Evolutionary conservation across 30 jellyfish, hydroid and myxozoan genomes (phyloP), one percentile per base, ranked within the genome.

Genomic region (Chironex yamaguchii): DNA sequence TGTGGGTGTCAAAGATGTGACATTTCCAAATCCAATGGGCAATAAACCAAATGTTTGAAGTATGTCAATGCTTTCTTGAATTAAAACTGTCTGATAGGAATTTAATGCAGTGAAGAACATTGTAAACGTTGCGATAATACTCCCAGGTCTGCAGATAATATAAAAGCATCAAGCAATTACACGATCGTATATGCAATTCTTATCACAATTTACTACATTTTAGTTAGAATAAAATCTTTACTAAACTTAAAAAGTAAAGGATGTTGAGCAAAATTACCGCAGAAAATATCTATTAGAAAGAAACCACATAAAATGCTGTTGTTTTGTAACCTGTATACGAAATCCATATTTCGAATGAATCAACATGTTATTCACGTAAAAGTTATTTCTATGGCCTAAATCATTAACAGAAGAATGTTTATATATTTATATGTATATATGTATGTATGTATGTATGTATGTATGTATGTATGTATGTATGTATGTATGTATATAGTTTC

Each of bases 101-200:
- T 82, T 83, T 29, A 82, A 68, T 21, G 70, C 79, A 82, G 35
- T 42, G 79, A 82, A 82, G 52, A 33, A 67, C n/a, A 82, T 28
- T n/a, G 84, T 34, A 72, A 89, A 89, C 3, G 89, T 64, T 42
- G 85, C 93, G 12, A 89, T 70, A 63, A 89, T 90, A 63, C 97
- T 89, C 36, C 97, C 97, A 24, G 79, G 25, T 25, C 93, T 89
- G 53, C 30, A 23, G 42, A 6, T 1, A 67, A 66, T 9, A 67
- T 2, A 36, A 50, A 2, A 34, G 29, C 27, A 29, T 12, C 2
- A 26, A 25, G 17, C 27, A 2, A n/a, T n/a, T 2, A 3, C 2
- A 50, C 21, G 62, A n/a, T n/a, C n/a, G n/a, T n/a, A n/a, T n/a
- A n/a, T n/a, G n/a, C n/a, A n/a, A n/a, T n/a, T n/a, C n/a, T n/a